Evolutionary conservation across 2,888 invertebrate genomes (phyloP).

Genomic region (Dicycla oo): DNA sequence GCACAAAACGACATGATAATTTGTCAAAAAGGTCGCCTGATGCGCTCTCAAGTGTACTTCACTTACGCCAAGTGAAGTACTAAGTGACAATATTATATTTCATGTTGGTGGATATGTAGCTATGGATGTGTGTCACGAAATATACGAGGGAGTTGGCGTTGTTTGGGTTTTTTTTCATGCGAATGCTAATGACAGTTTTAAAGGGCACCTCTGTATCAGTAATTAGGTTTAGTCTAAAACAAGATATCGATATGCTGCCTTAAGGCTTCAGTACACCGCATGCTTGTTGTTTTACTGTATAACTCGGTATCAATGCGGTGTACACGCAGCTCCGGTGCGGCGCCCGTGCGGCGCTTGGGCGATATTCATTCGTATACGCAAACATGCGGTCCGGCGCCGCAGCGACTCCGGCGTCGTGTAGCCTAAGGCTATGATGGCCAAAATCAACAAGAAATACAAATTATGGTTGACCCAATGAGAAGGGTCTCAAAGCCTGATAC

Average conservation of each 20-base stretch:
- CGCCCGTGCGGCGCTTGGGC: too few relatives aligned
- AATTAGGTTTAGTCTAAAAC: neutral
- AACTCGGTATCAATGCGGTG: too few relatives aligned
- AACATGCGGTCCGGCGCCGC: too few relatives aligned
- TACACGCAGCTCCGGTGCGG: too few relatives aligned
- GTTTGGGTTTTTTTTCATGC: neutral
- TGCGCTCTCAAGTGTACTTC: slow-evolving; percentile 44
- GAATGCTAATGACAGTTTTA: neutral
- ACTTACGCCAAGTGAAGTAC: slow-evolving; percentile 51
- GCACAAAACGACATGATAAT: slow-evolving; percentile 59
- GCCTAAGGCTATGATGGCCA: too few relatives aligned
- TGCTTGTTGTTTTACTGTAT: too few relatives aligned
- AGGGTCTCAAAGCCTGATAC: too few relatives aligned
- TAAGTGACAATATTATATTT: slow-evolving; percentile 46
- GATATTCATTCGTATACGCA: too few relatives aligned
- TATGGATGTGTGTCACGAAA: slow-evolving; percentile 3
- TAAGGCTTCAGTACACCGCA: too few relatives aligned
- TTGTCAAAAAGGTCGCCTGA: slow-evolving; percentile 61
- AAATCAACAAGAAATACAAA: too few relatives aligned
- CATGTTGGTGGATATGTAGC: slow-evolving; percentile 9
- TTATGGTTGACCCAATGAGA: neutral
- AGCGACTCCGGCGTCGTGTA: too few relatives aligned
- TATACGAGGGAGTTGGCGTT: neutral
- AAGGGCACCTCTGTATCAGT: neutral
- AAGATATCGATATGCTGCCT: neutral